Conservation (phyloP, 1,140 invertebrate genomes). For the Contarinia nasturtii region DNA sequence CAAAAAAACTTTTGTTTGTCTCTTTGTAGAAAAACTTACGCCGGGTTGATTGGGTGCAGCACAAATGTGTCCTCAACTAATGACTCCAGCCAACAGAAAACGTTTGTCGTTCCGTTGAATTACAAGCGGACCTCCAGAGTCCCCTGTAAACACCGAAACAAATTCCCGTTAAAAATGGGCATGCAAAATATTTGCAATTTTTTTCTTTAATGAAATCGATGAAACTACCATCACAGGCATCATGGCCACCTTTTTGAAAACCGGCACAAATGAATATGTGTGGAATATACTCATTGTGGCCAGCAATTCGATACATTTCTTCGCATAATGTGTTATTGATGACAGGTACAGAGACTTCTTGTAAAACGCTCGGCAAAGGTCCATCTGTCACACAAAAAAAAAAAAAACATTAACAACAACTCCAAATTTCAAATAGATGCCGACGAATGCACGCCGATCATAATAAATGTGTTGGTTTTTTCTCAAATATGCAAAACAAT, state of each 20-base stretch:
- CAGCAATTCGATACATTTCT: slow-evolving; percentile 72
- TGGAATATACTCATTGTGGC: slow-evolving; percentile 82
- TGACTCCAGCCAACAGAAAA: slow-evolving; percentile 74
- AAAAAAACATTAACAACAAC: background rate
- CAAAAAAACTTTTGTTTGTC: too few relatives aligned
- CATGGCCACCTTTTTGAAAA: slow-evolving; percentile 73
- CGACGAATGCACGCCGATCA: too few relatives aligned
- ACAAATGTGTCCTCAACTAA: slow-evolving; percentile 79
- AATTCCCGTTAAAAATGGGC: background rate
- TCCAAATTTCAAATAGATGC: too few relatives aligned
- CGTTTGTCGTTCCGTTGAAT: slow-evolving; percentile 58
- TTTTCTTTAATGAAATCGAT: background rate
- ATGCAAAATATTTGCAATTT: background rate
- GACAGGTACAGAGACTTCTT: slow-evolving; percentile 80
- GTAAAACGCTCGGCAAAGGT: slow-evolving; percentile 69
- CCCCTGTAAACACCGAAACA: slow-evolving; percentile 53
- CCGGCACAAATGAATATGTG: slow-evolving; percentile 91
- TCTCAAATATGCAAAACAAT: too few relatives aligned
- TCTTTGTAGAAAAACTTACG: too few relatives aligned
- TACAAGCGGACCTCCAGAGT: slow-evolving; percentile 83
- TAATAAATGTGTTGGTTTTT: too few relatives aligned
- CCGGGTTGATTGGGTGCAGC: slow-evolving; percentile 83
- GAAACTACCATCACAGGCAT: slow-evolving; percentile 66
- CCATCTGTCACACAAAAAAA: slow-evolving; percentile 42
- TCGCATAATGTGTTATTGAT: slow-evolving; percentile 83